phyloP scores from a whole-genome alignment of 1,140 invertebrate genomes.

The Lepeophtheirus salmonis region DNA sequence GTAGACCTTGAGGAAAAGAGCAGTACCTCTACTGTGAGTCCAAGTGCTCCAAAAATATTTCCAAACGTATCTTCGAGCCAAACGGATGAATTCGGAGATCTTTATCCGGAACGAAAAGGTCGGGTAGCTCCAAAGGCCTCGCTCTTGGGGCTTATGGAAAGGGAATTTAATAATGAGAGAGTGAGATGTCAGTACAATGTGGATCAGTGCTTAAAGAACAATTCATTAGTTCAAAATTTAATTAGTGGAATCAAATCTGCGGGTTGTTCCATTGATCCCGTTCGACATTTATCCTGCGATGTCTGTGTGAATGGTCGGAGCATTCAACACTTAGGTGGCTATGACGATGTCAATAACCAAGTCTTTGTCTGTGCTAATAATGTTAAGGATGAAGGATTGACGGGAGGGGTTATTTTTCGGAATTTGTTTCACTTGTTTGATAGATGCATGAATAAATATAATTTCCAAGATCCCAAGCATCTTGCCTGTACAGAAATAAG shows the following conservation, averaged over 20 bases:
- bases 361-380: conserved; percentile 78
- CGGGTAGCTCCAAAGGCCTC: not conserved
- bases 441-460: conserved; percentile 3
- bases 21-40: not conserved
- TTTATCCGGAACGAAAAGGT: conserved; percentile 8
- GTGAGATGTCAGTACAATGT: not conserved
- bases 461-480: conserved; percentile 5
- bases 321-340: conserved; percentile 45
- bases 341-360: conserved; percentile 70
- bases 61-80: not conserved
- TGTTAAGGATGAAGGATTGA: not conserved
- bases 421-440: conserved; percentile 6
- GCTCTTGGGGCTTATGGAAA: not conserved
- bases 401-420: not conserved
- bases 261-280: conserved; percentile 21
- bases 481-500: conserved; percentile 14
- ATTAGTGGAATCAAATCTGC: conserved; percentile 8
- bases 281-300: conserved; percentile 78
- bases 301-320: conserved; percentile 57
- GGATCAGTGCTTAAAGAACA: not conserved
- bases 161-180: not conserved
- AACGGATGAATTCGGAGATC: not conserved
- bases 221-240: not conserved
- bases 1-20: not conserved
- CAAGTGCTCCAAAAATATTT: not conserved